A percentile compares a stretch with the other conserved stretches of the same genome.
phyloP scores from a whole-genome alignment of 2,888 invertebrate species.

The Mycalesis mineus region DNA sequence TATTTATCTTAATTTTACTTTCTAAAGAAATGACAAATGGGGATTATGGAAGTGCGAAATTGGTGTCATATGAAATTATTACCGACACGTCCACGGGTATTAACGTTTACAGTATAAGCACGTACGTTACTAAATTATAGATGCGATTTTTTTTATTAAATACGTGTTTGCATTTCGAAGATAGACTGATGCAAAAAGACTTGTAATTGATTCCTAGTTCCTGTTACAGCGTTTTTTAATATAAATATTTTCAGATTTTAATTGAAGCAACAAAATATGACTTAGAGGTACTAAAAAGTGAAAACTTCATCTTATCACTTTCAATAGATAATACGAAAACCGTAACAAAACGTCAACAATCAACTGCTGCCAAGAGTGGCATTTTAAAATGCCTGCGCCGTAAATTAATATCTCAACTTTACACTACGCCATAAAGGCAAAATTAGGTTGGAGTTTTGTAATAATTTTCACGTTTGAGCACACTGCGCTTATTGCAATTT shows the following conservation, averaged over 20 bases:
- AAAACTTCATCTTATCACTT: no score
- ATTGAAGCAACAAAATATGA: no score
- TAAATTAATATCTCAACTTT: neutral
- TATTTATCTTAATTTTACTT: slow-evolving; percentile 74
- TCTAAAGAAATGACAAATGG: slow-evolving; percentile 65
- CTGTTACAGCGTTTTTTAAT: no score
- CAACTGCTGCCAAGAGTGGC: no score
- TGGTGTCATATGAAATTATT: slow-evolving; percentile 44
- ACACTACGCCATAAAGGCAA: slow-evolving; percentile 24
- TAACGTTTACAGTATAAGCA: neutral
- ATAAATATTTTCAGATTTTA: no score
- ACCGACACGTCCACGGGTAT: slow-evolving; percentile 3
- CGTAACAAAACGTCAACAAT: no score
- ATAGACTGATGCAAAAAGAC: neutral
- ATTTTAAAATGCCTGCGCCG: no score
- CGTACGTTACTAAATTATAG: neutral
- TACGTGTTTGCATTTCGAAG: neutral
- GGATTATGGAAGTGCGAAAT: slow-evolving; percentile 56
- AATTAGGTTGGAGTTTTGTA: slow-evolving; percentile 35
- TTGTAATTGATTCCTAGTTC: no score
- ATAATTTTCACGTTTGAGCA: slow-evolving; percentile 49
- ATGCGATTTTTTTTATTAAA: neutral
- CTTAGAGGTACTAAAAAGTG: no score
- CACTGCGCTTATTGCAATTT: slow-evolving; percentile 38
- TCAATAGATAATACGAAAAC: no score